Percentiles rank a stretch among this genome's conserved stretches.
phyloP scores from a whole-genome alignment of 2,797 vertebrate species.

The Lagodon rhomboides region DNA sequence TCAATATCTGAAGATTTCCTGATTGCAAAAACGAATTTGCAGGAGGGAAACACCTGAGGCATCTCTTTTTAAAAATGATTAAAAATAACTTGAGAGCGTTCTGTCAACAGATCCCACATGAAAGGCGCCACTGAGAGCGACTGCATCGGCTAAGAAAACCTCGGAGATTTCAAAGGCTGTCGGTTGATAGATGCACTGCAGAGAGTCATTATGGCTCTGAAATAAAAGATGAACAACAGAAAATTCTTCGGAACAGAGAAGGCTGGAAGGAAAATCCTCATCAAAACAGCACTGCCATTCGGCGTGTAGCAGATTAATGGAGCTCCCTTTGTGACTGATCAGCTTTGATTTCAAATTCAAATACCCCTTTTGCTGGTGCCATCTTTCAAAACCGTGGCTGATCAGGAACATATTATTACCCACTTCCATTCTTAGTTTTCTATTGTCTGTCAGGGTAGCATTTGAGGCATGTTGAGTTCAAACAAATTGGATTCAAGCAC shows the following conservation, averaged over 20 bases:
- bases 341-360: constrained; percentile 70
- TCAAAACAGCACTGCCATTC: constrained; percentile 66
- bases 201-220: constrained; percentile 68
- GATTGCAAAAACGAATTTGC: constrained; percentile 23
- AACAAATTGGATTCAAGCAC: constrained; percentile 34
- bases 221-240: constrained; percentile 75
- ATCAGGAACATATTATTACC: constrained; percentile 47
- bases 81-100: constrained; percentile 47
- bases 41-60: constrained; percentile 20
- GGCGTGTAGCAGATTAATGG: constrained; percentile 62
- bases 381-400: constrained; percentile 35
- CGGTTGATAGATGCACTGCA: constrained; percentile 70
- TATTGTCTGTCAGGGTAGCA: constrained; percentile 16
- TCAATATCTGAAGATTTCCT: constrained; percentile 23
- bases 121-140: constrained; percentile 58
- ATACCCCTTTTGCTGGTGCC: constrained; percentile 30
- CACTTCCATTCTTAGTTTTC: constrained; percentile 18
- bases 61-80: constrained; percentile 29
- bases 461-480: constrained; percentile 16
- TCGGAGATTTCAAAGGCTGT: constrained; percentile 71
- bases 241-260: constrained; percentile 58
- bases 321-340: constrained; percentile 50
- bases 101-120: constrained; percentile 59
- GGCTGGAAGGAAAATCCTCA: constrained; percentile 65
- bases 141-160: constrained; percentile 52